Evolutionary conservation across 1,140 invertebrate genomes (phyloP), one percentile per base, ranked within the genome.

Genomic region (Drosophila littoralis): DNA sequence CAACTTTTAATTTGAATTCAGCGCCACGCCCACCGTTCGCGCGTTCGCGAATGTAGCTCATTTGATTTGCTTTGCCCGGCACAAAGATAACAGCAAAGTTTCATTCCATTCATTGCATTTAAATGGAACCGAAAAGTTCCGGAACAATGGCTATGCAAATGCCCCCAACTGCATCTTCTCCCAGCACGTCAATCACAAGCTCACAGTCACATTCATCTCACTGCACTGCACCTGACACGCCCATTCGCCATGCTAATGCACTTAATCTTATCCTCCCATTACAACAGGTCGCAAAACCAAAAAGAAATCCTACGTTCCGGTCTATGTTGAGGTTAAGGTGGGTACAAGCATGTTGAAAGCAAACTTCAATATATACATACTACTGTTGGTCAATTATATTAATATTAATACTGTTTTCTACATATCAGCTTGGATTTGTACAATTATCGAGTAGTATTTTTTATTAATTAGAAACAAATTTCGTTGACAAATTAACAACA

Each of bases 261-360:
- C 52, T 67, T 10, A 10, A 54, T 43, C 43, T 42, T 17, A 69
- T 66, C 54, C 33, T 10, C 57, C 32, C 22, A 15, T 36, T 43
- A 32, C 32, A 52, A 64, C 42, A 88, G 79, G 76, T 55, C 22
- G 59, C 61, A 77, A 79, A 33, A 46, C 60, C 45, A 91, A 90
- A 58, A 91, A 84, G 59, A 55, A 70, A 32, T 38, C 15, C 42
- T 88, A 90, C 42, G 80, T 68, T 1, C 85, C 91, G 2, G 80
- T 91, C 46, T 92, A 90, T 46, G 60, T 92, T 51, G 91, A 92
- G 63, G 91, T 92, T 33, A 86, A 92, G 85, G 91, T 92, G 67
- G 78, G 80, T 67, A 28, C 7, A 52, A 17, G 43, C 10, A 12
- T 17, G n/a, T 33, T 1, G 12, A 17, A 13, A 57, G 35, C 15